phyloP scores from a whole-genome alignment of 2,888 invertebrate genomes.

The Elegia similella region DNA sequence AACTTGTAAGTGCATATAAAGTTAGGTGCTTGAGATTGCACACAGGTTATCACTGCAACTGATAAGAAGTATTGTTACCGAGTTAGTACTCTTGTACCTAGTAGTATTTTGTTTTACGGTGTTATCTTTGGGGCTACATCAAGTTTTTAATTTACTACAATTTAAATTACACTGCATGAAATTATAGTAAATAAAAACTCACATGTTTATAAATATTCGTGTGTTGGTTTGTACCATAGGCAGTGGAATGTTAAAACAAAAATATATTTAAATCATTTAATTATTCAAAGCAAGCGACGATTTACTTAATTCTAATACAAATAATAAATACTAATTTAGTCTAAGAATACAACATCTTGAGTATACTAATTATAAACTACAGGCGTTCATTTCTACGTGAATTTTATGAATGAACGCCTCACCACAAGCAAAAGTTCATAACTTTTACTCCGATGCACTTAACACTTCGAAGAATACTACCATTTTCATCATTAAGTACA shows the following conservation, averaged over 20 bases:
- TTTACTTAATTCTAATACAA: constrained; percentile 28
- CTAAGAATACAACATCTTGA: constrained; percentile 35
- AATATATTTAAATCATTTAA: not conserved
- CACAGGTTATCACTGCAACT: not conserved
- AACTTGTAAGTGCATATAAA: too few relatives aligned
- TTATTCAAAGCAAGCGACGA: not conserved
- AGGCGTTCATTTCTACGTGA: not conserved
- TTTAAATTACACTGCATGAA: too few relatives aligned
- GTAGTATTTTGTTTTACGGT: too few relatives aligned
- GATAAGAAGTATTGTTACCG: not conserved
- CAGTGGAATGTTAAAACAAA: not conserved
- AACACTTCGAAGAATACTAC: constrained; percentile 42
- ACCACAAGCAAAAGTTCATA: constrained; percentile 5
- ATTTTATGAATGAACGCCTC: not conserved
- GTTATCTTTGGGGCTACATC: too few relatives aligned
- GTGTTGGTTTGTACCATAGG: not conserved
- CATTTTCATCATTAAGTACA: constrained; percentile 56
- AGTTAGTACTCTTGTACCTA: too few relatives aligned
- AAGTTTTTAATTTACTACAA: too few relatives aligned
- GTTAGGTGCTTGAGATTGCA: too few relatives aligned
- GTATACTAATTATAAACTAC: constrained; percentile 25
- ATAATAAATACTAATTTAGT: constrained; percentile 39
- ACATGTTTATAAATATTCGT: not conserved
- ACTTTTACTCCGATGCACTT: not conserved
- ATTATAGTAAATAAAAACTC: too few relatives aligned